Conservation (phyloP, 1,140 invertebrate species). For the Cydia pomonella region DNA sequence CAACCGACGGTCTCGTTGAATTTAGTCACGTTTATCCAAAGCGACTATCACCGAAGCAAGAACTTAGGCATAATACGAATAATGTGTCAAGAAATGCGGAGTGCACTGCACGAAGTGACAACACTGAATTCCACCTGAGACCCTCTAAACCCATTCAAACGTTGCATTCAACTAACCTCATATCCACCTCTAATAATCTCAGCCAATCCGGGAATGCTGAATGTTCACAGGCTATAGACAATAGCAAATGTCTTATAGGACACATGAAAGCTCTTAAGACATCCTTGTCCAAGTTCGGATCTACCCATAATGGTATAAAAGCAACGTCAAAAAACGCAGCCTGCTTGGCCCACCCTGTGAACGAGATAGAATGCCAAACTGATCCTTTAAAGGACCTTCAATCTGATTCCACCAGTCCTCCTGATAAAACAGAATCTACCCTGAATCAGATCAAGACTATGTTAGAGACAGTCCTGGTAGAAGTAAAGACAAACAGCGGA, state of each 20-base stretch:
- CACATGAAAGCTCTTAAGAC: not conserved
- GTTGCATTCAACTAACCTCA: not conserved
- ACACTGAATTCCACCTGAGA: not conserved
- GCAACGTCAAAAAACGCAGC: conserved; percentile 48
- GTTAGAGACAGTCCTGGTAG: conserved; percentile 61
- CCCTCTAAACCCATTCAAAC: not conserved
- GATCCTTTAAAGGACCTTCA: conserved; percentile 39
- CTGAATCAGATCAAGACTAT: conserved; percentile 70
- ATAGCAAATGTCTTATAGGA: not conserved
- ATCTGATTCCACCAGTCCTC: conserved; percentile 33
- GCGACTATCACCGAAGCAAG: conserved; percentile 30
- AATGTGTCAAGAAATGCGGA: conserved; percentile 16
- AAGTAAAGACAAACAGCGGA: conserved; percentile 61
- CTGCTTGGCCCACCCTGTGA: conserved; percentile 45
- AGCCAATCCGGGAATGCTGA: not conserved
- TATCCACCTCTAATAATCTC: not conserved
- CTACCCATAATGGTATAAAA: not conserved
- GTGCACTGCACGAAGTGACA: not conserved
- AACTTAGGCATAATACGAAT: not conserved
- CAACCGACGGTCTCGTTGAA: conserved; percentile 52
- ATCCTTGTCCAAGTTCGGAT: not conserved
- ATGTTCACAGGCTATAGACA: not conserved
- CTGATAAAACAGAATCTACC: conserved; percentile 57
- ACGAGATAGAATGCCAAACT: conserved; percentile 48
- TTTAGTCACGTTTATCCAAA: conserved; percentile 53